phyloP scores from a whole-genome alignment of 2,888 invertebrate genomes.

The Micoletzkya japonica region DNA sequence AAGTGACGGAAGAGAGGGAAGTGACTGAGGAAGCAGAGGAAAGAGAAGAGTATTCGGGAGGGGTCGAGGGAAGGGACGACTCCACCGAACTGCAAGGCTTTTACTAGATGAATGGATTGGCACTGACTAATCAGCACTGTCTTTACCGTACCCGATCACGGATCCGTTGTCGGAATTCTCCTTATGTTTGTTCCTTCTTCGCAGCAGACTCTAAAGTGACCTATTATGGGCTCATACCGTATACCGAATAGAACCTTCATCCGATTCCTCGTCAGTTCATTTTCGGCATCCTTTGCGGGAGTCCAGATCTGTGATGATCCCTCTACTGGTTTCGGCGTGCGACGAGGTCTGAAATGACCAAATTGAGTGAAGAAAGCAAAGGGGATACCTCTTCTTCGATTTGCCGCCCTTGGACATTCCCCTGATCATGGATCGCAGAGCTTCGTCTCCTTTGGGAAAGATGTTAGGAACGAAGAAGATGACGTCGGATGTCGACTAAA shows the following conservation, averaged over 20 bases:
- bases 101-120: neutral
- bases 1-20: slow-evolving; percentile 1
- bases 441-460: slow-evolving; percentile 18
- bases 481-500: slow-evolving; percentile 13
- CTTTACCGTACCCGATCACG: slow-evolving; percentile 15
- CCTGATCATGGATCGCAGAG: slow-evolving; percentile 16
- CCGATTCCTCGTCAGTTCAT: slow-evolving; percentile 25
- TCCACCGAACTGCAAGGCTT: slow-evolving; percentile 10
- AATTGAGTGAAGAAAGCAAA: neutral
- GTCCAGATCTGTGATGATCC: slow-evolving; percentile 5
- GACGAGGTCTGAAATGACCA: slow-evolving; percentile 7
- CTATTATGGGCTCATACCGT: too few species aligned
- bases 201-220: slow-evolving; percentile 9
- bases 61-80: slow-evolving; percentile 16
- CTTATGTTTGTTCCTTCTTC: too few species aligned
- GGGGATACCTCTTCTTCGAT: neutral
- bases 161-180: slow-evolving; percentile 27
- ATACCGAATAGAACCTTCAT: too few species aligned
- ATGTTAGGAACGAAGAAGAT: slow-evolving; percentile 24
- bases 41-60: slow-evolving; percentile 8
- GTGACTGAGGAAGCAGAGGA: slow-evolving; percentile 18
- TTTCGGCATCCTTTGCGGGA: slow-evolving; percentile 24
- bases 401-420: slow-evolving; percentile 22
- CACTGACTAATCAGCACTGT: neutral
- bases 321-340: slow-evolving; percentile 8